phyloP scores from a whole-genome alignment of 2,113 vertebrate genomes.

The Trichechus manatus region DNA sequence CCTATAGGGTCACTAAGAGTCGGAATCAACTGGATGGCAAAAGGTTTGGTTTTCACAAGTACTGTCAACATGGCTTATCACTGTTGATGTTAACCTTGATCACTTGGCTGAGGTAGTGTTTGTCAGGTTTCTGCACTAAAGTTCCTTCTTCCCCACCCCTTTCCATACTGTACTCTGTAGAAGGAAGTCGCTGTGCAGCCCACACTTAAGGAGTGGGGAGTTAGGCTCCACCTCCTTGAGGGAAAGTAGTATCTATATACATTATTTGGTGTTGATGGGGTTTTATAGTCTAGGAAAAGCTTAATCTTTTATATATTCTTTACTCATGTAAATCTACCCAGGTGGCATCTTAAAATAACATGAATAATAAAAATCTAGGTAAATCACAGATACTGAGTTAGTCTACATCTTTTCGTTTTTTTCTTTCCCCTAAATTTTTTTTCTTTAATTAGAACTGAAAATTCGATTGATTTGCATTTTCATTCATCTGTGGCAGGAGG shows the following conservation, averaged over 20 bases:
- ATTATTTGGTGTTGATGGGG: neutral
- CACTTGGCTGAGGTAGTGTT: neutral
- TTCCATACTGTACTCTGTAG: neutral
- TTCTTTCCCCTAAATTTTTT: neutral
- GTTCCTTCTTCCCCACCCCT: neutral
- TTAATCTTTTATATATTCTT: neutral
- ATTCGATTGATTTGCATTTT: neutral
- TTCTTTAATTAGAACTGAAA: neutral
- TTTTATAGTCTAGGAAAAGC: constrained; percentile 12
- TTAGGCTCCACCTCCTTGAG: neutral
- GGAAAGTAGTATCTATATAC: neutral
- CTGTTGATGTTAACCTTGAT: neutral
- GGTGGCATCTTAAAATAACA: constrained; percentile 41
- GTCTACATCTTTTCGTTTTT: constrained; percentile 19
- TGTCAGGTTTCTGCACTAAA: neutral
- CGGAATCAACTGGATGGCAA: no score
- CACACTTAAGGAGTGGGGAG: neutral
- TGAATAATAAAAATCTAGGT: neutral
- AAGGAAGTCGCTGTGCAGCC: neutral
- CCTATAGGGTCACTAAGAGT: no score
- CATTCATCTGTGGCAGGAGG: neutral
- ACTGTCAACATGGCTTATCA: neutral
- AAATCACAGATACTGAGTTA: constrained; percentile 23
- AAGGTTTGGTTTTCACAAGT: no score
- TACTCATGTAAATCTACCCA: neutral